Percentiles rank a stretch among this genome's conserved stretches.
Conservation (phyloP, 2,113 vertebrate species). For the Falcunculus frontatus region DNA sequence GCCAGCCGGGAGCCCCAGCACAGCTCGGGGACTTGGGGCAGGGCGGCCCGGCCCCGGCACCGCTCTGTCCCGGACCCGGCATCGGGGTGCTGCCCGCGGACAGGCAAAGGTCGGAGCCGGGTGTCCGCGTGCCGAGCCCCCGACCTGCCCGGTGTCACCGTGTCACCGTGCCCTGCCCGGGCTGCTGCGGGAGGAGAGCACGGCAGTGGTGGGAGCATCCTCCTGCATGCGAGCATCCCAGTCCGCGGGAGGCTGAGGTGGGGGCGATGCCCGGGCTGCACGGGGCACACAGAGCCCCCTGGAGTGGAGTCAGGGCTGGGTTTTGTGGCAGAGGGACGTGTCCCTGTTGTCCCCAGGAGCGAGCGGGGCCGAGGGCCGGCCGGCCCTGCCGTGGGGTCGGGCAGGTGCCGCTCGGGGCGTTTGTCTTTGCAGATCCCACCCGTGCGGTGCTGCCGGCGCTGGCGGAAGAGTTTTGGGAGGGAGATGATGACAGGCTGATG, state of each 20-base stretch:
- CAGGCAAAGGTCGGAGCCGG: neutral
- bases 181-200: neutral
- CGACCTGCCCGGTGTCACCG: neutral
- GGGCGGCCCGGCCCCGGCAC: neutral
- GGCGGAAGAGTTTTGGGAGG: conserved; percentile 42
- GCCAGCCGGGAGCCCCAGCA: neutral
- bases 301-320: rapidly evolving
- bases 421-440: conserved; percentile 39
- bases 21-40: neutral
- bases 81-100: rapidly evolving
- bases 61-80: rapidly evolving
- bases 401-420: conserved; percentile 3
- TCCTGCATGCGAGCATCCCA: neutral
- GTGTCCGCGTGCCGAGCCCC: neutral
- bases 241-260: neutral
- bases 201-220: neutral
- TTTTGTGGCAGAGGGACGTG: neutral
- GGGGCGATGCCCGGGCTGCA: neutral
- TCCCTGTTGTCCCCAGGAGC: neutral
- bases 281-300: neutral
- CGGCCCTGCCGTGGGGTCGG: neutral
- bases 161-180: neutral
- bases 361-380: neutral
- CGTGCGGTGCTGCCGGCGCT: neutral
- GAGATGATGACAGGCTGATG: conserved; percentile 43